Evolutionary conservation across 2,113 vertebrate genomes (phyloP).

Genomic region (Anas platyrhynchos): DNA sequence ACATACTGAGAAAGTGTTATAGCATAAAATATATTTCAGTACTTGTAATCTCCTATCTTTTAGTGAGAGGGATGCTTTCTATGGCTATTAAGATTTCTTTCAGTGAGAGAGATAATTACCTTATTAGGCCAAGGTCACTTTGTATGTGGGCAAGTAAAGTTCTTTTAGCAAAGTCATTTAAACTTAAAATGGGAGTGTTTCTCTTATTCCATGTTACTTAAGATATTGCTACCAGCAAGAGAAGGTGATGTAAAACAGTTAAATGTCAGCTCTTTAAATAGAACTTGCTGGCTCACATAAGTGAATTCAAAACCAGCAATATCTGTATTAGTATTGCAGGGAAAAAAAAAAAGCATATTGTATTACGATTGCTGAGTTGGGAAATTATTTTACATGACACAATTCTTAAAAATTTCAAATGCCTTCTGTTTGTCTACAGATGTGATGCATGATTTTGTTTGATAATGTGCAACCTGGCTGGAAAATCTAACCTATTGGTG

Average conservation of each 20-base stretch:
- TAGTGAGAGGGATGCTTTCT: slow-evolving; percentile 48
- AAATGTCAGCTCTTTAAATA: slow-evolving; percentile 54
- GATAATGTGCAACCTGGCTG: neutral
- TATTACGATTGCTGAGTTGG: neutral
- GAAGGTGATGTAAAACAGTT: slow-evolving; percentile 15
- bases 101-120: slow-evolving; percentile 49
- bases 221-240: slow-evolving; percentile 17
- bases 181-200: slow-evolving; percentile 42
- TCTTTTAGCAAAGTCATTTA: slow-evolving; percentile 52
- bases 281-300: neutral
- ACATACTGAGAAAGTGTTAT: slow-evolving; percentile 67
- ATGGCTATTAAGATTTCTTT: slow-evolving; percentile 46
- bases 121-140: slow-evolving; percentile 70
- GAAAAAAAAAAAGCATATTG: neutral
- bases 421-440: neutral
- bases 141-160: slow-evolving; percentile 28
- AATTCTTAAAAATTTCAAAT: neutral
- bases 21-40: slow-evolving; percentile 52
- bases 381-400: neutral
- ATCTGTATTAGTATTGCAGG: neutral
- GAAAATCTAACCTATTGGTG: neutral
- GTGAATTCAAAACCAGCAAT: neutral
- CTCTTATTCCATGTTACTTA: neutral
- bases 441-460: neutral
- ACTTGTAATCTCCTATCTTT: slow-evolving; percentile 44